These are phyloP conservation scores for Bombus ignitus DNA, from an alignment of 1,140 invertebrate species.

Conservation along the genomic window DNA sequence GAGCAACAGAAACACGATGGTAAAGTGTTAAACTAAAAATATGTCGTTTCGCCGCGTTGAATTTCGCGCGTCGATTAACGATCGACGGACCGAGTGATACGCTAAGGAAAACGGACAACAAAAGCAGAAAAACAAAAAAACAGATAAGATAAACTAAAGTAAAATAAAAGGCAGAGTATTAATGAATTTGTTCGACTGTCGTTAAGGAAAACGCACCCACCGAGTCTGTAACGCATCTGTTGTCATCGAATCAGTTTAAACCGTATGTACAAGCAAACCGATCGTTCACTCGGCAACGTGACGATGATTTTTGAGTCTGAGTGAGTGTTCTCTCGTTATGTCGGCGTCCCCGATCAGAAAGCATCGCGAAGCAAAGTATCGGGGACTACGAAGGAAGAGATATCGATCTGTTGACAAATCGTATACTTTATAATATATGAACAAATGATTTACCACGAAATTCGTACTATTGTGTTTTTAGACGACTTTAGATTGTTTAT, in stretches of 20 bases:
- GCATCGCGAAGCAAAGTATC: slow-evolving; percentile 1
- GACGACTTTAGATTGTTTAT: slow-evolving; percentile 81
- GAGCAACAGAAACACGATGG: not conserved
- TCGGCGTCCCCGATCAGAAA: slow-evolving; percentile 39
- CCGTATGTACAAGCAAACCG: slow-evolving; percentile 15
- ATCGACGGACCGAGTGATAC: slow-evolving; percentile 60
- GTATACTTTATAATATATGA: slow-evolving; percentile 79
- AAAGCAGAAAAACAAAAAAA: slow-evolving; percentile 8
- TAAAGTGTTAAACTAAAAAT: not conserved
- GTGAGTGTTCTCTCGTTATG: slow-evolving; percentile 51
- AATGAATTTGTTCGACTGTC: slow-evolving; percentile 37
- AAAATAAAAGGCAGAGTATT: slow-evolving; percentile 14
- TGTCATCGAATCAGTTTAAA: slow-evolving; percentile 63
- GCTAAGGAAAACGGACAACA: not conserved
- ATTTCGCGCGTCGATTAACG: slow-evolving; percentile 59
- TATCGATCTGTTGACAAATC: slow-evolving; percentile 81
- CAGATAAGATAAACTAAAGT: not conserved
- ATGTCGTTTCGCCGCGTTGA: not conserved
- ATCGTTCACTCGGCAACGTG: slow-evolving; percentile 57
- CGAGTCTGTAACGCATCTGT: slow-evolving; percentile 48
- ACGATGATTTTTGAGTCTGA: slow-evolving; percentile 57
- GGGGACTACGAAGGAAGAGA: slow-evolving; percentile 60
- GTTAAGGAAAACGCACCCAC: slow-evolving; percentile 21
- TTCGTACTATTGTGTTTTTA: slow-evolving; percentile 79
- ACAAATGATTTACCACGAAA: slow-evolving; percentile 74